These are phyloP conservation scores for Falco berigora DNA, from an alignment of 2,797 vertebrate genomes.

Conservation along the genomic window DNA sequence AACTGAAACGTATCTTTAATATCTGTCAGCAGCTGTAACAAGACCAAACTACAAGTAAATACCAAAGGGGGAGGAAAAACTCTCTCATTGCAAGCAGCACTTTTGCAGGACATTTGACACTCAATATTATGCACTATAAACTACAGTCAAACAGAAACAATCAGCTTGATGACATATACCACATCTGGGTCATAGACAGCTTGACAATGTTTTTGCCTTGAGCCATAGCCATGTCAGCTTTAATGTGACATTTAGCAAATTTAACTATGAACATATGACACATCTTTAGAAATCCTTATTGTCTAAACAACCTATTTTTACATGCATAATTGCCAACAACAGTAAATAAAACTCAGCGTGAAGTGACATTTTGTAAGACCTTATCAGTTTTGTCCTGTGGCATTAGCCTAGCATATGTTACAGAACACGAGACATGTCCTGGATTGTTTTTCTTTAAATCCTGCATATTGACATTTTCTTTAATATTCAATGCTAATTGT, in stretches of 20 bases:
- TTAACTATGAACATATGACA: constrained; percentile 48
- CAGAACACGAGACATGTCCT: background rate
- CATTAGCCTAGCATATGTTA: background rate
- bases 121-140: background rate
- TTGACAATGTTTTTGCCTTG: constrained; percentile 42
- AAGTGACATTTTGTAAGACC: constrained; percentile 43
- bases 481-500: background rate
- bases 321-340: constrained; percentile 25
- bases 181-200: constrained; percentile 21
- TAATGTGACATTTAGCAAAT: constrained; percentile 56
- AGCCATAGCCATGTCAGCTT: constrained; percentile 21
- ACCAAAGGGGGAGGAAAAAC: background rate
- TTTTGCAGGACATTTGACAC: constrained; percentile 25
- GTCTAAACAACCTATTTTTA: constrained; percentile 37
- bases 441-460: background rate
- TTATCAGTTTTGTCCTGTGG: constrained; percentile 36
- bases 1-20: background rate
- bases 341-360: constrained; percentile 38
- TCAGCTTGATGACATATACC: constrained; percentile 40
- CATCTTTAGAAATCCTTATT: constrained; percentile 7
- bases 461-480: background rate
- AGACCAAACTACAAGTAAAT: background rate
- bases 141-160: constrained; percentile 20
- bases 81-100: background rate
- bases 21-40: background rate